Base-by-base conservation (phyloP, 2,888 invertebrate genomes). In the Exocentrus adspersus region DNA sequence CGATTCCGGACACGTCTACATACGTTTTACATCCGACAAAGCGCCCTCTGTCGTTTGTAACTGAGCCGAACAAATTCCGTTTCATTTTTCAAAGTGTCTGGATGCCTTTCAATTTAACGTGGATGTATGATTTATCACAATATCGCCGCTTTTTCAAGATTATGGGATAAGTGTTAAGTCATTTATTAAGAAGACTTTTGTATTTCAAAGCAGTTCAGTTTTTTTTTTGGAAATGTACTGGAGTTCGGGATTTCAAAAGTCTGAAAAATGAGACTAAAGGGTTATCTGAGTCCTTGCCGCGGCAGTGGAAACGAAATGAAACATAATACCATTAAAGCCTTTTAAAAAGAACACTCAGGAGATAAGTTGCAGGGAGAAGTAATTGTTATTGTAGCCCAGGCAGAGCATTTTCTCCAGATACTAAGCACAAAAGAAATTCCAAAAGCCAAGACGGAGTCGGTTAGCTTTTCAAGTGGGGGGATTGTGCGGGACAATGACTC, bases 1-100 rank as follows among this genome's bases (percentile, higher is more conserved):
- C 16, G 16, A 48, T 48, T 48, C 48, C n/a, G 9, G 24, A 30
- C 28, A 4, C 17, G 48, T 48, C 48, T 5, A 48, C 48, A 48
- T 28, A 10, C 16, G 17, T 48, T 48, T 48, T 30, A 48, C 28
- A 12, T 48, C 16, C 28, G 16, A 9, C 28, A 19, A 20, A 45
- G n/a, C 37, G n/a, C 28, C 20, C 17, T 4, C 9, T 28, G 17
- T 24, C 9, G 24, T 6, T 16, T 28, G 28, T 28, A 14, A 48
- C n/a, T 2, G 17, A 30, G 17, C 28, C 7, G 14, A 48, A 48
- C 2, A 12, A 12, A 24, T 28, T 9, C 9, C 20, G 28, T 48
- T 14, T 16, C 14, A 0, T 16, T 16, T 48, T 48, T 28, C 6
- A 12, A n/a, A n/a, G n/a, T 7, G 24, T 24, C 7, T 24, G 24